Percentiles rank a stretch among this genome's conserved stretches.
These are phyloP conservation scores for Parochlus steinenii DNA, from an alignment of 2,888 invertebrate species.

Conservation along the genomic window DNA sequence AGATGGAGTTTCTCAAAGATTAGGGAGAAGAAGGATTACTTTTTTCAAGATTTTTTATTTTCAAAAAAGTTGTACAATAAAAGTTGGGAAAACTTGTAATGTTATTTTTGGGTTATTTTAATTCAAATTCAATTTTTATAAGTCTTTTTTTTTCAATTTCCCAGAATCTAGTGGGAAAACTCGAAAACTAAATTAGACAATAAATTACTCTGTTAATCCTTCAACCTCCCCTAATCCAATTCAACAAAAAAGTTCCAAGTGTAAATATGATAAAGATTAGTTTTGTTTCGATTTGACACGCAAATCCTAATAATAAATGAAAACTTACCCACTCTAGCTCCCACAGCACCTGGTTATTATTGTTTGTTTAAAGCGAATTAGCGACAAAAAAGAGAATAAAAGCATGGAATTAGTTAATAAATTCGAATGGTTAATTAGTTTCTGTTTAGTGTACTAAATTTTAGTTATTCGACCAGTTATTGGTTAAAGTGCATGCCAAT, in stretches of 20 bases:
- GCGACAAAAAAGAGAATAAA: conserved; percentile 6
- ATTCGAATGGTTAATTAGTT: too few relatives aligned
- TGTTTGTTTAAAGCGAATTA: too few relatives aligned
- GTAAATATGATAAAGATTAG: too few relatives aligned
- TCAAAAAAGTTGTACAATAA: too few relatives aligned
- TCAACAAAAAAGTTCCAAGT: too few relatives aligned
- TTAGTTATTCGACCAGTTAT: background rate
- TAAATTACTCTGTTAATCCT: background rate
- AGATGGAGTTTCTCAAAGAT: conserved; percentile 9
- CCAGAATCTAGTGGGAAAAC: background rate
- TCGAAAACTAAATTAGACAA: background rate
- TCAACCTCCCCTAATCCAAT: too few relatives aligned
- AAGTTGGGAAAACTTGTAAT: too few relatives aligned
- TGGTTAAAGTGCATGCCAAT: conserved; percentile 1
- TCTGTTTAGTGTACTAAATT: too few relatives aligned
- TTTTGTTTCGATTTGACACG: too few relatives aligned
- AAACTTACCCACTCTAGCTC: conserved; percentile 48
- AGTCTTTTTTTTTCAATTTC: conserved; percentile 1
- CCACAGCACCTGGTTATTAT: conserved; percentile 50
- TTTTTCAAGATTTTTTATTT: conserved; percentile 8
- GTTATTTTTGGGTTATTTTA: too few relatives aligned
- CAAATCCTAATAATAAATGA: too few relatives aligned
- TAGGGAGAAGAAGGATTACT: conserved; percentile 6
- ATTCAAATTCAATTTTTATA: background rate
- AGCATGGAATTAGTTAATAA: conserved; percentile 1